Evolutionary conservation across 1,140 invertebrate genomes (phyloP).

Genomic region (Drosophila saltans): DNA sequence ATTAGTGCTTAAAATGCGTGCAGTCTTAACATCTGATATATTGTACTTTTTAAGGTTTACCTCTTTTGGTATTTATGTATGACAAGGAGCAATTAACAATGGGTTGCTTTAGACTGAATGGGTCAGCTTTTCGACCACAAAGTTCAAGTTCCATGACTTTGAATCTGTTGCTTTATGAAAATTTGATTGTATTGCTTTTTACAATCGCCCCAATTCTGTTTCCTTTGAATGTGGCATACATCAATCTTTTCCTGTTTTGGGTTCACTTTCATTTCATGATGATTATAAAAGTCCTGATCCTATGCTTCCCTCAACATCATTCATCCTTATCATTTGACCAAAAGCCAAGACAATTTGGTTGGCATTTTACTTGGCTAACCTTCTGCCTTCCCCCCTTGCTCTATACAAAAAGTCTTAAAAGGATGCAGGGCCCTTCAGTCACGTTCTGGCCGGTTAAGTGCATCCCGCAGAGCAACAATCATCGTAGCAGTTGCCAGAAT

Average conservation of each 20-base stretch:
- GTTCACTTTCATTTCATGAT: slow-evolving; percentile 29
- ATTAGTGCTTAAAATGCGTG: too few species aligned
- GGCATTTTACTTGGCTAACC: slow-evolving; percentile 45
- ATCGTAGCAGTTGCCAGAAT: slow-evolving; percentile 20
- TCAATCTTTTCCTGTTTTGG: slow-evolving; percentile 51
- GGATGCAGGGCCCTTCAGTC: slow-evolving; percentile 54
- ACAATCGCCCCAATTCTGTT: neutral
- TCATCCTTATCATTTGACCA: slow-evolving; percentile 67
- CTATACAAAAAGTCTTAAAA: neutral
- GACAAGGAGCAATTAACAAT: too few species aligned
- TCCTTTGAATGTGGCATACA: slow-evolving; percentile 30
- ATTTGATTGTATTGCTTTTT: slow-evolving; percentile 15
- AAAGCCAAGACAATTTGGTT: slow-evolving; percentile 50
- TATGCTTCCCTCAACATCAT: slow-evolving; percentile 34
- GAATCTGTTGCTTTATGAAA: too few species aligned
- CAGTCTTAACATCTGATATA: too few species aligned
- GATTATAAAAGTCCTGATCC: slow-evolving; percentile 32
- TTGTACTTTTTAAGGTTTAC: too few species aligned
- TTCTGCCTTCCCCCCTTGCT: neutral
- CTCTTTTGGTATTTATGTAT: too few species aligned
- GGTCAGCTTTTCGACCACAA: too few species aligned
- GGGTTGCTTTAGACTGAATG: too few species aligned
- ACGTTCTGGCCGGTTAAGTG: slow-evolving; percentile 69
- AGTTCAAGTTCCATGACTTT: too few species aligned
- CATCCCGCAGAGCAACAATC: slow-evolving; percentile 46